Percentiles rank a stretch among this genome's conserved stretches.
Conservation (phyloP, 2,797 vertebrate genomes). For the Chanos chanos region DNA sequence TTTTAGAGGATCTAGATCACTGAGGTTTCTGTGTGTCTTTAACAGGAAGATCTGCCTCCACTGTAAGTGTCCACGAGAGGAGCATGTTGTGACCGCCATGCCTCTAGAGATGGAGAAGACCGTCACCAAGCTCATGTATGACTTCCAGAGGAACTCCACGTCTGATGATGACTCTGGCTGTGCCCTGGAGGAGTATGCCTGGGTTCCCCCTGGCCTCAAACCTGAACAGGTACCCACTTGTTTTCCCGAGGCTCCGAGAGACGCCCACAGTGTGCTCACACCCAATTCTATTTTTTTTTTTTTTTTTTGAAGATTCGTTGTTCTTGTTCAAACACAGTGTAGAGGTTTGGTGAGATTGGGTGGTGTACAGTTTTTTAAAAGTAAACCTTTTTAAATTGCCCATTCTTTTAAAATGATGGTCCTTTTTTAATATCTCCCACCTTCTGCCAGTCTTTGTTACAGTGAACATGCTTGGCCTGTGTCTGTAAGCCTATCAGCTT, state of each 20-base stretch:
- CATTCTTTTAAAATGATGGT: conserved; percentile 7
- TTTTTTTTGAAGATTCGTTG: no score
- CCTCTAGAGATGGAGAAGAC: conserved; percentile 99
- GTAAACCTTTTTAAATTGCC: conserved; percentile 1
- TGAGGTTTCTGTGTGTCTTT: conserved; percentile 1
- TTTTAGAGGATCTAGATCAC: background rate
- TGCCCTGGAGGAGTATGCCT: conserved; percentile 95
- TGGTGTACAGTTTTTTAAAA: conserved; percentile 16
- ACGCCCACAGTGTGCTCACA: background rate
- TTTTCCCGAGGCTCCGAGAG: no score
- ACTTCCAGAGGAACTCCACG: conserved; percentile 98
- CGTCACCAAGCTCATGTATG: conserved; percentile 97
- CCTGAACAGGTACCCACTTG: conserved; percentile 97
- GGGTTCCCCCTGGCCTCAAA: conserved; percentile 96
- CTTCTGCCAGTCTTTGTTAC: background rate
- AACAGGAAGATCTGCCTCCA: conserved; percentile 97
- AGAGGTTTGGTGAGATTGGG: background rate
- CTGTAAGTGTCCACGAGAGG: conserved; percentile 96
- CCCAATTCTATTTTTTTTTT: no score
- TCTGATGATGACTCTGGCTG: conserved; percentile 97
- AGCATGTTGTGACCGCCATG: conserved; percentile 93
- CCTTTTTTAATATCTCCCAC: conserved; percentile 1
- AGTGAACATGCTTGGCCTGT: conserved; percentile 3
- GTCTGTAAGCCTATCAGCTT: conserved; percentile 38
- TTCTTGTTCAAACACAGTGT: no score